A percentile compares a stretch with the other conserved stretches of the same genome.
These are phyloP conservation scores for Ophiothrix spiculata DNA, from an alignment of 35 echinoderm and acorn worm species.

Conservation along the genomic window DNA sequence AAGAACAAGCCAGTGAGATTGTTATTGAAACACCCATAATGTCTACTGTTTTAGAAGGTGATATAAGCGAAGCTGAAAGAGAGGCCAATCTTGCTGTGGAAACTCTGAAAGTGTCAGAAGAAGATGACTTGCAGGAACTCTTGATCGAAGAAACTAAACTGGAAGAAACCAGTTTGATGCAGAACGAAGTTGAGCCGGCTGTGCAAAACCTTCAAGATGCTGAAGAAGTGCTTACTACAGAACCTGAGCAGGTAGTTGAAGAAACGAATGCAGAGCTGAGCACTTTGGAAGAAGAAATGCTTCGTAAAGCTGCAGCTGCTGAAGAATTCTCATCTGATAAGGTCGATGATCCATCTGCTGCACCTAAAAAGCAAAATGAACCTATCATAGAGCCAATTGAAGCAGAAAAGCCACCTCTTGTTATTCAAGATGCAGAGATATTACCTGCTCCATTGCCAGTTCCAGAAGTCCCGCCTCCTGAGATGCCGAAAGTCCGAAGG, in stretches of 20 bases:
- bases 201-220: neutral
- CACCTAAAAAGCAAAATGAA: neutral
- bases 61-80: neutral
- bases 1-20: neutral
- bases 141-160: neutral
- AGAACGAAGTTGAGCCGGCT: neutral
- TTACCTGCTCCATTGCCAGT: neutral
- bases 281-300: neutral
- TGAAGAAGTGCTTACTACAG: neutral
- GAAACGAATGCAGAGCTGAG: neutral
- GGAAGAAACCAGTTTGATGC: neutral
- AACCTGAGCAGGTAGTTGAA: neutral
- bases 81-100: neutral
- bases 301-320: neutral
- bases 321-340: neutral
- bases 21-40: neutral
- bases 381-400: neutral
- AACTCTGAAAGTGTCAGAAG: neutral
- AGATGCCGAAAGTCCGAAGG: neutral
- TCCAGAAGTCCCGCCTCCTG: neutral
- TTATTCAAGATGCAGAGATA: constrained; percentile 16
- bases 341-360: neutral
- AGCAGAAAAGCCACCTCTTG: constrained; percentile 8
- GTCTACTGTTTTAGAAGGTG: neutral
- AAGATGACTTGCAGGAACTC: neutral